Conservation (phyloP, 2,888 invertebrate species). For the Lobophora halterata region DNA sequence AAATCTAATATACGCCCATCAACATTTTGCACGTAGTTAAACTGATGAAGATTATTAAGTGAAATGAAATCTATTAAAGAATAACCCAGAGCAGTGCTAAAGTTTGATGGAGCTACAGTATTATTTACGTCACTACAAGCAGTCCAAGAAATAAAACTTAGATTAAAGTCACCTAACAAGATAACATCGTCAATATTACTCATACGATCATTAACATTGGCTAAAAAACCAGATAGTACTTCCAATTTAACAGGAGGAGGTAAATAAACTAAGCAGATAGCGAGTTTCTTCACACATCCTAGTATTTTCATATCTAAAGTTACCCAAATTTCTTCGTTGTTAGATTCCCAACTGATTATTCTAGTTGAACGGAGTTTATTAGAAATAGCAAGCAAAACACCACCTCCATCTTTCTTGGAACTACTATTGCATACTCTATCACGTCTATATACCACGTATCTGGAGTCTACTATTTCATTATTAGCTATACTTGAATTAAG, state of each 20-base stretch:
- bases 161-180: conserved; percentile 3
- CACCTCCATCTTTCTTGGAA: background rate
- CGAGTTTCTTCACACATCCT: background rate
- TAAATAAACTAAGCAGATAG: conserved; percentile 1
- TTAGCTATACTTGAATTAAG: background rate
- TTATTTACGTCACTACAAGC: too few relatives aligned
- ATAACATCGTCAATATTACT: background rate
- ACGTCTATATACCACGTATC: conserved; percentile 1
- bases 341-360: background rate
- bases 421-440: background rate
- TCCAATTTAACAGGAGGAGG: conserved; percentile 2
- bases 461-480: conserved; percentile 2
- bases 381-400: background rate
- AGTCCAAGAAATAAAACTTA: too few relatives aligned
- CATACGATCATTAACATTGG: background rate
- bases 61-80: too few relatives aligned
- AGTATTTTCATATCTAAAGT: background rate
- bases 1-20: too few relatives aligned
- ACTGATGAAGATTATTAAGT: too few relatives aligned
- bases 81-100: too few relatives aligned
- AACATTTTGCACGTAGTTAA: too few relatives aligned
- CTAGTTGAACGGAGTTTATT: background rate
- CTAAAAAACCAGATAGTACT: background rate
- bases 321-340: conserved; percentile 1
- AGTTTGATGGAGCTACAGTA: too few relatives aligned